Evolutionary conservation across 2,888 invertebrate species (phyloP).

Genomic region (Drosophila formosana): DNA sequence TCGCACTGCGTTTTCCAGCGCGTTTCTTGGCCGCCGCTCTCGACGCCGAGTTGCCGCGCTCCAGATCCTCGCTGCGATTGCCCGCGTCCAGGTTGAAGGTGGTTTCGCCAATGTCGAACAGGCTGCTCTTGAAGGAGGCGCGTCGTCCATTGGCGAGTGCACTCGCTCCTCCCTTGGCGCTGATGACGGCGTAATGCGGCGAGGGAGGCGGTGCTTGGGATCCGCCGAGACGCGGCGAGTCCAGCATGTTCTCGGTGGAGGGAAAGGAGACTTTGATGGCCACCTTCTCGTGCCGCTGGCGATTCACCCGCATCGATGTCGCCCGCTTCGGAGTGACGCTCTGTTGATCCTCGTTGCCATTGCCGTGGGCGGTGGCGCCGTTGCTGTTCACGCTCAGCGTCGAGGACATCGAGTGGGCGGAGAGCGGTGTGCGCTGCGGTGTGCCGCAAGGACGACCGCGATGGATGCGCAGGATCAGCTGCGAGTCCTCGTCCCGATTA

Average conservation of each 20-base stretch:
- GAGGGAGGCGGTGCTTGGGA: constrained; percentile 63
- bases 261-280: constrained; percentile 94
- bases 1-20: constrained; percentile 94
- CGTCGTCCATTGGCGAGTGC: constrained; percentile 77
- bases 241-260: constrained; percentile 89
- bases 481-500: constrained; percentile 93
- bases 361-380: constrained; percentile 53
- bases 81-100: constrained; percentile 80
- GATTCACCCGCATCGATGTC: constrained; percentile 87
- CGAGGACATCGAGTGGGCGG: constrained; percentile 88
- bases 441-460: constrained; percentile 89
- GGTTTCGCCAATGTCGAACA: constrained; percentile 84
- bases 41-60: constrained; percentile 56
- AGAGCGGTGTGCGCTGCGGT: constrained; percentile 86
- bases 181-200: constrained; percentile 74
- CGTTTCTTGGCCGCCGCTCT: constrained; percentile 86
- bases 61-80: constrained; percentile 46
- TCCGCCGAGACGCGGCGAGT: constrained; percentile 56
- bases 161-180: constrained; percentile 49
- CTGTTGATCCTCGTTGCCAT: constrained; percentile 61
- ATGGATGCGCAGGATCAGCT: constrained; percentile 95
- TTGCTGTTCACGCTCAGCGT: constrained; percentile 88
- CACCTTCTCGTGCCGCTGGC: constrained; percentile 90
- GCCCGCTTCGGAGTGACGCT: constrained; percentile 80
- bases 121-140: constrained; percentile 81